phyloP scores from a whole-genome alignment of 2,113 vertebrate genomes.

The Clupea harengus region DNA sequence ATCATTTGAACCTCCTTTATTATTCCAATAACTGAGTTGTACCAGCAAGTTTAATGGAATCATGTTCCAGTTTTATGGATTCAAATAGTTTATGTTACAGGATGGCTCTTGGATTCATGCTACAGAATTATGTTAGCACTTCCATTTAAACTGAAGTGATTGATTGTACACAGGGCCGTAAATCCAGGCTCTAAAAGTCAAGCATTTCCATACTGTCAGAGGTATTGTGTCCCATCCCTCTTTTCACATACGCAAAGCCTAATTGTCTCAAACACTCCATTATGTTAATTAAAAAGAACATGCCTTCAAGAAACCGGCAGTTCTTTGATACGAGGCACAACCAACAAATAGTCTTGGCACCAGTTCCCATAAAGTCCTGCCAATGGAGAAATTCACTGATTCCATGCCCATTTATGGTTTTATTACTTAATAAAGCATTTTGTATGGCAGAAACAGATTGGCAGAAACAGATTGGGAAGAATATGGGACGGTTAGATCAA shows the following conservation, averaged over 20 bases:
- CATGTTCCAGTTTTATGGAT: not conserved
- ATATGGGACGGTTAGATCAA: slow-evolving; percentile 31
- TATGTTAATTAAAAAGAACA: slow-evolving; percentile 61
- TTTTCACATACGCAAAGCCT: slow-evolving; percentile 44
- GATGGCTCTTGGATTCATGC: slow-evolving; percentile 21
- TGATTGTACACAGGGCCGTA: slow-evolving; percentile 35
- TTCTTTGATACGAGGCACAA: slow-evolving; percentile 56
- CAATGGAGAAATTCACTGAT: slow-evolving; percentile 54
- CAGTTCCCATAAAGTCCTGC: slow-evolving; percentile 36
- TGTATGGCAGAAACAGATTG: slow-evolving; percentile 5
- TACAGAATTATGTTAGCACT: slow-evolving; percentile 37
- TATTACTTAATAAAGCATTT: slow-evolving; percentile 56
- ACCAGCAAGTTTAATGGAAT: not conserved
- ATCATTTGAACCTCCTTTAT: not conserved
- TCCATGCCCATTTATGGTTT: slow-evolving; percentile 57
- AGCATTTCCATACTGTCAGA: slow-evolving; percentile 25
- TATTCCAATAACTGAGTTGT: not conserved
- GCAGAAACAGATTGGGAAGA: not conserved
- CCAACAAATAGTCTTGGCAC: slow-evolving; percentile 62
- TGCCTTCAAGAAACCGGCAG: slow-evolving; percentile 50
- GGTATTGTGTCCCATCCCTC: slow-evolving; percentile 14
- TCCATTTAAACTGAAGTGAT: slow-evolving; percentile 27
- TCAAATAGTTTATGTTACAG: not conserved
- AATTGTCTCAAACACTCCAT: slow-evolving; percentile 56
- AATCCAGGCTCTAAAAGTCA: slow-evolving; percentile 42